Conservation (phyloP, 2,888 invertebrate genomes). For the Phania funesta region DNA sequence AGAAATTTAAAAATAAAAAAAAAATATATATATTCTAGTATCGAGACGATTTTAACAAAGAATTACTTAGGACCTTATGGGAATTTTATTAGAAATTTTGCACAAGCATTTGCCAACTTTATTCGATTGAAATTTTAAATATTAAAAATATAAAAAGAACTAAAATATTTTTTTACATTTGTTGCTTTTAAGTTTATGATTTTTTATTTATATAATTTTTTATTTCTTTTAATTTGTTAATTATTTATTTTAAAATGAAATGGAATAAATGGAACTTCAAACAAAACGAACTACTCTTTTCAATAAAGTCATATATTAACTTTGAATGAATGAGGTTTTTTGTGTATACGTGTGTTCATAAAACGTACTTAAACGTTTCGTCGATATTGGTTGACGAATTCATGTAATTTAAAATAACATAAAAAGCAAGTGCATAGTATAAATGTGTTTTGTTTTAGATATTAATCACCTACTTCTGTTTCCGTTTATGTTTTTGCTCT, state of each 20-base stretch:
- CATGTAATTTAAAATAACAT: no score
- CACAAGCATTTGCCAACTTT: background rate
- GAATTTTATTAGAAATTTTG: no score
- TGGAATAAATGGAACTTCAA: conserved; percentile 23
- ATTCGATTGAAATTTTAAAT: conserved; percentile 3
- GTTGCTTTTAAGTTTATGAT: conserved; percentile 59
- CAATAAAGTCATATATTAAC: conserved; percentile 26
- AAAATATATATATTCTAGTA: background rate
- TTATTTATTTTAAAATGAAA: conserved; percentile 48
- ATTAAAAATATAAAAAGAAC: conserved; percentile 12
- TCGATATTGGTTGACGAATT: no score
- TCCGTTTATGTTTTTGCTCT: no score
- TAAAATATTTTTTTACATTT: conserved; percentile 25
- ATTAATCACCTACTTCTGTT: no score
- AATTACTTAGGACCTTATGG: no score
- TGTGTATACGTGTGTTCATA: background rate
- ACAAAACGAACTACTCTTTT: background rate
- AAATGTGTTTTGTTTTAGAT: no score
- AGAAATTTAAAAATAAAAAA: background rate
- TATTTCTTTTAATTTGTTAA: conserved; percentile 52
- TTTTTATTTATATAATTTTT: conserved; percentile 40
- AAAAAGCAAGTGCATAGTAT: no score
- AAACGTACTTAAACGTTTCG: no score
- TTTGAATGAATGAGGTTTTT: background rate
- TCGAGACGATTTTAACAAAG: no score